Evolutionary conservation across 2,797 vertebrate species (phyloP).

Genomic region (Mus spretus): DNA sequence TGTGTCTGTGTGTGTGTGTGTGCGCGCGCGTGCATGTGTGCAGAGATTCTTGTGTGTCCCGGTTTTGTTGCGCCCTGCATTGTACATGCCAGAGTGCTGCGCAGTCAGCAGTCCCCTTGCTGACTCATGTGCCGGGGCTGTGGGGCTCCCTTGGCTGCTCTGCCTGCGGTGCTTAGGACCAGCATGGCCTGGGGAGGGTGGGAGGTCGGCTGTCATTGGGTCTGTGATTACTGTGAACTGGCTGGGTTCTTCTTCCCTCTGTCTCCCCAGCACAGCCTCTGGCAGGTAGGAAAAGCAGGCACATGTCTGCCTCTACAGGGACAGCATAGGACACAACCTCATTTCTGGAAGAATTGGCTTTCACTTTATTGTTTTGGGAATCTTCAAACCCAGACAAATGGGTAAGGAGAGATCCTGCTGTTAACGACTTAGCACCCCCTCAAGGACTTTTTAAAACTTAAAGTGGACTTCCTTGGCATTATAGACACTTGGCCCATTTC

Average conservation of each 20-base stretch:
- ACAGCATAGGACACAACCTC: background rate
- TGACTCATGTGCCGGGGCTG: conserved; percentile 89
- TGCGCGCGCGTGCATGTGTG: background rate
- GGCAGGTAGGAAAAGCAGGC: background rate
- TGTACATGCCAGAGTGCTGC: conserved; percentile 86
- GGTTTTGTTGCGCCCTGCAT: conserved; percentile 88
- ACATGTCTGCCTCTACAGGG: background rate
- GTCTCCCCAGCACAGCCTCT: background rate
- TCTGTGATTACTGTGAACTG: conserved; percentile 81
- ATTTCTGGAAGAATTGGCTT: conserved; percentile 48
- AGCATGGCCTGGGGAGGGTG: conserved; percentile 68
- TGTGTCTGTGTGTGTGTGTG: background rate
- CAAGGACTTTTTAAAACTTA: conserved; percentile 30
- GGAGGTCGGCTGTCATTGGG: conserved; percentile 81
- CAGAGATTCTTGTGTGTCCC: conserved; percentile 87
- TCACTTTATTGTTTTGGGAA: conserved; percentile 35
- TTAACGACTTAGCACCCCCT: conserved; percentile 65
- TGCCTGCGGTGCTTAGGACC: conserved; percentile 84
- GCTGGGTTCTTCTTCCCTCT: conserved; percentile 50
- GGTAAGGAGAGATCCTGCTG: conserved; percentile 21
- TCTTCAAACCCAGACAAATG: background rate
- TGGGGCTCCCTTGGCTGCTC: conserved; percentile 85
- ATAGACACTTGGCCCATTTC: conserved; percentile 69
- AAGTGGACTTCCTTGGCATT: conserved; percentile 44
- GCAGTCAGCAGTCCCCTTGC: conserved; percentile 92